Evolutionary conservation across 2,113 vertebrate species (phyloP), one percentile per base, ranked within the genome.

Genomic region (Gasterosteus aculeatus): DNA sequence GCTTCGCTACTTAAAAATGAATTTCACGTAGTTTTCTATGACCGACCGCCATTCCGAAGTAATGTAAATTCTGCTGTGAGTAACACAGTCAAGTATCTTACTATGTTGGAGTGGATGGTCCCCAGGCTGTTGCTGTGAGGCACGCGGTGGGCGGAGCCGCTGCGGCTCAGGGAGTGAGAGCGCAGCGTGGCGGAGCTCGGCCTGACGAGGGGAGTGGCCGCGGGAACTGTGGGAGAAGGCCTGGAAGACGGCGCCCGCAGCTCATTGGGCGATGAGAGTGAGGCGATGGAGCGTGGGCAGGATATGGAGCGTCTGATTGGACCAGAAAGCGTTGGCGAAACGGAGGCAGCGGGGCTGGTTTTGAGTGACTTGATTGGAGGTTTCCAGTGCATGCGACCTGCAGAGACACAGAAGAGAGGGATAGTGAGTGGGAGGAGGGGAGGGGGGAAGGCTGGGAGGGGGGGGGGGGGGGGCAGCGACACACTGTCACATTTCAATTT

Each of bases 291-390:
- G 46, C 98, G 96, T 9, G 98, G 98, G 84, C 97, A 99, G 77
- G 97, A 98, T 82, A 98, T 95, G 35, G 98, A 99, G 78, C 97
- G 97, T 53, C 96, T 93, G 72, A 99, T 98, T 78, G 96, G 94
- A 29, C 94, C 95, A 29, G 95, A 65, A 9, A 94, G 88, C 7
- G 93, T 89, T 0, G 95, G 80, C 0, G 95, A 90, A 26, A 91
- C 91, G 0, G 94, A 94, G 2, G 94, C 91, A 53, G 94, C 94
- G 2, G 93, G 88, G 58, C 88, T 81, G 44, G 92, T 66, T 89
- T 94, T 93, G 19, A 83, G 58, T 1, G 88, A 89, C 92, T 95
- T 96, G 85, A 87, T 70, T 4, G 88, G 90, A 80, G 92, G 93
- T 70, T 95, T 95, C 94, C 93, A 94, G 78, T 92, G 90, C 51